Evolutionary conservation across 2,888 invertebrate species (phyloP).

Genomic region (Drosophila neutralis): DNA sequence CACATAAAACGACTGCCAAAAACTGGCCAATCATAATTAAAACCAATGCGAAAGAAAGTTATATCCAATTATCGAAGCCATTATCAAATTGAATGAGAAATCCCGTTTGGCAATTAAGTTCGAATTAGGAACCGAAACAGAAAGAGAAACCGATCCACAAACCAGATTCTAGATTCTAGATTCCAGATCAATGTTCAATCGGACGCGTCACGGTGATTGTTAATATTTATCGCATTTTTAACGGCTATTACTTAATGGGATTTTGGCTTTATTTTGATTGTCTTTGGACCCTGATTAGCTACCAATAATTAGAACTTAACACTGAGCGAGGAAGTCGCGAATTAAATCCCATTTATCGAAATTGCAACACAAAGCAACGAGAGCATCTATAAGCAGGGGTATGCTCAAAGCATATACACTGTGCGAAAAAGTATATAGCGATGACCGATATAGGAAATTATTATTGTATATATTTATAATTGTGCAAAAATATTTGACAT

Average conservation of each 20-base stretch:
- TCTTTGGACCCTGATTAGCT: conserved; percentile 29
- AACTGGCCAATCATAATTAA: conserved; percentile 12
- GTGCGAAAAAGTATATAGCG: no score
- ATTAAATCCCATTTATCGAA: neutral
- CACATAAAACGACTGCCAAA: conserved; percentile 6
- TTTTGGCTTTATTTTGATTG: conserved; percentile 3
- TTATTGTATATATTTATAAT: no score
- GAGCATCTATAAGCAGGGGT: neutral
- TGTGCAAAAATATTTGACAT: neutral
- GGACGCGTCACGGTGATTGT: conserved; percentile 42
- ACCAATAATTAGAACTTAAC: conserved; percentile 9
- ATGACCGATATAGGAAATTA: neutral
- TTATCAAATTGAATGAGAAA: conserved; percentile 17
- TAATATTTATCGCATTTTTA: conserved; percentile 21
- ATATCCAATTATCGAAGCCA: neutral
- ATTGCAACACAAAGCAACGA: no score
- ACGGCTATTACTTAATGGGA: conserved; percentile 3
- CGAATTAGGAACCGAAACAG: conserved; percentile 2
- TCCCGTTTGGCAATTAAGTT: conserved; percentile 12
- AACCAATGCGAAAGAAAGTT: conserved; percentile 39
- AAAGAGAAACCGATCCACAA: conserved; percentile 8
- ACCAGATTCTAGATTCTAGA: neutral
- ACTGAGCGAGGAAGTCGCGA: neutral
- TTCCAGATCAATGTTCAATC: conserved; percentile 20
- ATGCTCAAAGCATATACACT: neutral